Percentiles rank a stretch among this genome's conserved stretches.
Evolutionary conservation across 2,888 invertebrate genomes (phyloP).

Genomic region (Endotricha flammealis): DNA sequence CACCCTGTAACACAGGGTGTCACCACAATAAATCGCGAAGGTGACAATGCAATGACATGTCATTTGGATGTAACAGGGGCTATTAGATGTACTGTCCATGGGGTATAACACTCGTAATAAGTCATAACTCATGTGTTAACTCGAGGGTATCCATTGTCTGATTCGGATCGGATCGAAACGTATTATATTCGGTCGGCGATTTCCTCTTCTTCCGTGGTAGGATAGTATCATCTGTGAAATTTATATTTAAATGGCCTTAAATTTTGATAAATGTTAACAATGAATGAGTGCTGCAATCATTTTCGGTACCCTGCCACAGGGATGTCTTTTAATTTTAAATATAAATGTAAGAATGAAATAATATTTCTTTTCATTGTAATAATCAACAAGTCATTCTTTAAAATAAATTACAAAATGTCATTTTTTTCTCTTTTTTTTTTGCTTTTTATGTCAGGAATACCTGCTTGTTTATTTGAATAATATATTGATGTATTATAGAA

Average conservation of each 20-base stretch:
- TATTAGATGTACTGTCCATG: slow-evolving; percentile 47
- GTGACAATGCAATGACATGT: slow-evolving; percentile 70
- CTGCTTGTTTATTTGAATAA: no score
- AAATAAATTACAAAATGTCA: no score
- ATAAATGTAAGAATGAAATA: no score
- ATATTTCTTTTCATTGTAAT: no score
- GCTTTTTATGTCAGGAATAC: no score
- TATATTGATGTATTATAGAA: no score
- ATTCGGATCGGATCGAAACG: slow-evolving; percentile 57
- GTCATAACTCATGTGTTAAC: slow-evolving; percentile 69
- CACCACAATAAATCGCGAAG: slow-evolving; percentile 62
- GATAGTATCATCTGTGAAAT: slow-evolving; percentile 56
- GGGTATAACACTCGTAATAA: slow-evolving; percentile 47
- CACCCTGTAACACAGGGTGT: slow-evolving; percentile 24
- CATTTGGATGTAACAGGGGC: slow-evolving; percentile 64
- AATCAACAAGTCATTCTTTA: no score
- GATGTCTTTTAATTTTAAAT: no score
- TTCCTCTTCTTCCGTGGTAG: slow-evolving; percentile 27
- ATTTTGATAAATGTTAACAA: slow-evolving; percentile 28
- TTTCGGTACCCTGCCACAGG: no score
- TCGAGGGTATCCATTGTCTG: slow-evolving; percentile 54
- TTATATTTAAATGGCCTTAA: slow-evolving; percentile 43
- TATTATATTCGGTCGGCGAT: slow-evolving; percentile 54
- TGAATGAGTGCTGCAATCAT: no score
- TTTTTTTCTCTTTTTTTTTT: no score